Evolutionary conservation across 2,113 vertebrate species (phyloP), one percentile per base, ranked within the genome.

Genomic region (Scomber japonicus): DNA sequence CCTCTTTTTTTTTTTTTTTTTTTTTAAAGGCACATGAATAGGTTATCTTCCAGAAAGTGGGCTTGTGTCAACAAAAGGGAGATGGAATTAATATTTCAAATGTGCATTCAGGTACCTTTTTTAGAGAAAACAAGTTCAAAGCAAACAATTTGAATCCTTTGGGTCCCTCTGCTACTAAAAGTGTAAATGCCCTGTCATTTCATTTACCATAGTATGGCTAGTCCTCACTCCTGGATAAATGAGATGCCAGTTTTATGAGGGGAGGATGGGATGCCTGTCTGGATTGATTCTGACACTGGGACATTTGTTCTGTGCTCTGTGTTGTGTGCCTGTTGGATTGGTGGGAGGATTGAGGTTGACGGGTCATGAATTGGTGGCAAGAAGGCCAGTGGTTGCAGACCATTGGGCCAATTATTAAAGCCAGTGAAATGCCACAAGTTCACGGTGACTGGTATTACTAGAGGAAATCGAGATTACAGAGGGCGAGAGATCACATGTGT

Each of bases 321-420:
- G 87, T 83, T 87, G 89, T 86, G 91, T 75, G 86, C 83, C 87
- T 93, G 93, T 92, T 93, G 93, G 93, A 94, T 94, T 94, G 93
- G 91, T 87, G 84, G 81, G 85, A 91, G 91, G 86, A 94, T 94
- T 94, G 93, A 78, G 93, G 93, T 93, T 93, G 93, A 94, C 93
- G 85, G 93, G 92, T 94, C 93, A 92, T 81, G 91, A 94, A 94
- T 94, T 93, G 93, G 91, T 93, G 91, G 92, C 89, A 84, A 72
- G 84, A 76, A 90, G 92, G 91, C 92, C 90, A 78, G 86, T 88
- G 93, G 91, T 78, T 89, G 87, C 84, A 85, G 91, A 91, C 85
- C 91, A 87, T 31, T 86, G 88, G 89, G 83, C 92, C 89, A 92
- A 93, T 93, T 92, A 91, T 91, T 90, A 88, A 93, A 93, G 90